Conservation (phyloP, 2,888 invertebrate genomes). For the Dicyrtomina minuta region DNA sequence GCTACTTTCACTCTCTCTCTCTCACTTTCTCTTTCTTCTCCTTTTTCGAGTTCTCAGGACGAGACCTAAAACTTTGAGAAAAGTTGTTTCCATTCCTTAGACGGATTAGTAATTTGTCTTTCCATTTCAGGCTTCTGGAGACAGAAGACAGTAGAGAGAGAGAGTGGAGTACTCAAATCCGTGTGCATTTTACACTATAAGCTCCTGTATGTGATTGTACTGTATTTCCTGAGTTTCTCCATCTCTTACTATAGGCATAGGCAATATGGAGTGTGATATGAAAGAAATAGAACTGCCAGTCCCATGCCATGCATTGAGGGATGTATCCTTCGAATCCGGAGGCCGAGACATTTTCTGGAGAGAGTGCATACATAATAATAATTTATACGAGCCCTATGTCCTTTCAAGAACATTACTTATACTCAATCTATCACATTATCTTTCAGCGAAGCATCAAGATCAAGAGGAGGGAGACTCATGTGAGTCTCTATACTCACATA, state of each 20-base stretch:
- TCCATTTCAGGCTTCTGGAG: neutral
- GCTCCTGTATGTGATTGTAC: too few species aligned
- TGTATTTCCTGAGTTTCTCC: too few species aligned
- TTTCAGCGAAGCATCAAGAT: neutral
- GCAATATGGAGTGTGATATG: neutral
- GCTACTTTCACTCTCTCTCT: too few species aligned
- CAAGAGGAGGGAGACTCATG: neutral
- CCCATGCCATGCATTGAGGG: neutral
- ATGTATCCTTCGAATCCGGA: too few species aligned
- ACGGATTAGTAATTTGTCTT: constrained; percentile 9
- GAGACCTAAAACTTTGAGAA: neutral
- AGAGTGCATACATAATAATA: neutral
- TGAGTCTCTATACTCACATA: neutral
- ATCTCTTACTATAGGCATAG: neutral
- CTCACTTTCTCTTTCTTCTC: neutral
- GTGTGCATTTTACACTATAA: neutral
- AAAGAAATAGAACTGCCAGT: neutral
- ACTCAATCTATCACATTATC: neutral
- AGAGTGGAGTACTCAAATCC: too few species aligned
- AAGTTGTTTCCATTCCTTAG: neutral
- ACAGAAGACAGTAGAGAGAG: too few species aligned
- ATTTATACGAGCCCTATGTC: neutral
- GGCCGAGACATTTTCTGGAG: neutral
- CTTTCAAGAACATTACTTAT: constrained; percentile 2
- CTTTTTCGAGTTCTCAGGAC: neutral